phyloP scores from a whole-genome alignment of 2,888 invertebrate species.

The Drosophila kanekoi region DNA sequence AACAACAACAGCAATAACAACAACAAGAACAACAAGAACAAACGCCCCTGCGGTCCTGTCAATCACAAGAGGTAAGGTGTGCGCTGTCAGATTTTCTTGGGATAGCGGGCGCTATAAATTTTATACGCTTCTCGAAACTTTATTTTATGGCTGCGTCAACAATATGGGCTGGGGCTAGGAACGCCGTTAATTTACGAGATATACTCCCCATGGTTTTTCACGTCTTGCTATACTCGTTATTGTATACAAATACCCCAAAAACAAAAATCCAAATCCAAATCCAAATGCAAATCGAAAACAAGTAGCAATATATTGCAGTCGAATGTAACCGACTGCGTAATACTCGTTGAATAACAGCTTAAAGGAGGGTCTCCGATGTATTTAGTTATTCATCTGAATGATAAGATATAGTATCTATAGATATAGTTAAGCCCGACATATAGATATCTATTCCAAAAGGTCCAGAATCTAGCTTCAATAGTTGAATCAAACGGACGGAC shows the following conservation, averaged over 20 bases:
- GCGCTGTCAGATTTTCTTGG: slow-evolving; percentile 73
- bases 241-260: slow-evolving; percentile 56
- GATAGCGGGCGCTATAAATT: slow-evolving; percentile 71
- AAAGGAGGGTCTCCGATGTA: no score
- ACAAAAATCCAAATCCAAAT: slow-evolving; percentile 11
- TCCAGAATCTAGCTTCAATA: no score
- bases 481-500: no score
- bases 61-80: slow-evolving; percentile 77
- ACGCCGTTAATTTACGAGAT: slow-evolving; percentile 81
- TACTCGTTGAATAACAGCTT: no score
- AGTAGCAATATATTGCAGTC: no score
- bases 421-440: no score
- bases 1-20: slow-evolving; percentile 10
- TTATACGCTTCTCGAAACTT: slow-evolving; percentile 79
- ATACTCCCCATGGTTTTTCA: slow-evolving; percentile 74
- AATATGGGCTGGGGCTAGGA: slow-evolving; percentile 44
- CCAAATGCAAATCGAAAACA: slow-evolving; percentile 13
- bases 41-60: slow-evolving; percentile 76
- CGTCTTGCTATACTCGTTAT: slow-evolving; percentile 39
- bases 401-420: no score
- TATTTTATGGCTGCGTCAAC: slow-evolving; percentile 73
- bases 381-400: no score
- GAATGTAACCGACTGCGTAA: no score
- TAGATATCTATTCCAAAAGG: no score
- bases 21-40: slow-evolving; percentile 15